Evolutionary conservation across 2,113 vertebrate species (phyloP).

Genomic region (Colinus virginianus): DNA sequence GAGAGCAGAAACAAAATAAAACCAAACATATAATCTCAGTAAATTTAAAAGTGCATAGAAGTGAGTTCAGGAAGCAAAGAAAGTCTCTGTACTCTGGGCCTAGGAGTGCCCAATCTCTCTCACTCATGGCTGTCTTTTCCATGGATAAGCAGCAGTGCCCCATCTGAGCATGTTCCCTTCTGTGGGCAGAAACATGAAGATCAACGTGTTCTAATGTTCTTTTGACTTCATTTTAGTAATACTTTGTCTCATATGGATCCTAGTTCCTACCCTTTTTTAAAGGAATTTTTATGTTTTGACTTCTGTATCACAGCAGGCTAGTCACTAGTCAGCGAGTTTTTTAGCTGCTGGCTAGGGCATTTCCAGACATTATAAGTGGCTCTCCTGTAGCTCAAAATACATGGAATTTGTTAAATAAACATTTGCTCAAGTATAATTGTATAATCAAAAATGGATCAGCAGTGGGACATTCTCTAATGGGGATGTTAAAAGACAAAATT

Average conservation of each 20-base stretch:
- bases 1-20: not conserved
- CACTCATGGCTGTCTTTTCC: not conserved
- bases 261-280: not conserved
- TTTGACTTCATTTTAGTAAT: not conserved
- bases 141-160: fast-evolving
- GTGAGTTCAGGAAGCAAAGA: not conserved
- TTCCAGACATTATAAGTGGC: not conserved
- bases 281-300: not conserved
- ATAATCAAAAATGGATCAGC: not conserved
- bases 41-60: not conserved
- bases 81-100: not conserved
- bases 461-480: not conserved
- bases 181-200: fast-evolving
- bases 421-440: not conserved
- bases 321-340: not conserved
- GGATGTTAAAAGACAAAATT: not conserved
- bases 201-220: not conserved
- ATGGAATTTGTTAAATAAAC: not conserved
- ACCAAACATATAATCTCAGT: fast-evolving
- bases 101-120: too few species aligned
- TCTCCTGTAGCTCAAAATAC: not conserved
- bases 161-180: not conserved
- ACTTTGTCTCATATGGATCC: not conserved
- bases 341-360: not conserved
- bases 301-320: not conserved